Evolutionary conservation across 1,140 invertebrate species (phyloP).

Genomic region (Eueides isabella): DNA sequence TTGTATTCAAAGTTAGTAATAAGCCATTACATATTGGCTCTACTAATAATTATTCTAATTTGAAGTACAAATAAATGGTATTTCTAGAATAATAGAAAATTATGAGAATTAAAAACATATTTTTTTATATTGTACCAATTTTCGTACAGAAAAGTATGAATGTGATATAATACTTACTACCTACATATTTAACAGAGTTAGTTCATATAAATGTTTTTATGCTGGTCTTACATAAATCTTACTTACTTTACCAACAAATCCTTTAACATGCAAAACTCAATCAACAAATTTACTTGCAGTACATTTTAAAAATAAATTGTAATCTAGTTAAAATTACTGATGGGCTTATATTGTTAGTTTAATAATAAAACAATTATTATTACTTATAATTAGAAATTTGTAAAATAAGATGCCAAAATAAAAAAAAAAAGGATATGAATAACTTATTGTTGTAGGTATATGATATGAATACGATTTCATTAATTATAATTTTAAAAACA

Average conservation of each 20-base stretch:
- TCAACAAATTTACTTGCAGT: conserved; percentile 5
- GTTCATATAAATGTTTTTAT: background rate
- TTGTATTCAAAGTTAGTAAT: background rate
- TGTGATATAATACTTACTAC: background rate
- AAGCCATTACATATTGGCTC: background rate
- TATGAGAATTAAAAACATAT: background rate
- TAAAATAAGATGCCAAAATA: background rate
- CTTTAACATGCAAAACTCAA: background rate
- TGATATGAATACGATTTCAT: background rate
- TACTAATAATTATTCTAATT: background rate
- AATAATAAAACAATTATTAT: background rate
- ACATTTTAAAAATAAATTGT: conserved; percentile 6
- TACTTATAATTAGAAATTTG: background rate
- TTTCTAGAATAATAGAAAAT: background rate
- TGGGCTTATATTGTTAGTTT: background rate
- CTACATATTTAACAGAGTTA: too few relatives aligned
- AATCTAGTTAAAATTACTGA: conserved; percentile 3
- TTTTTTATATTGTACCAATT: background rate
- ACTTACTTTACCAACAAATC: too few relatives aligned
- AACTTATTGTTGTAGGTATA: background rate
- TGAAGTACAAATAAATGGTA: background rate
- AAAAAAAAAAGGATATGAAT: background rate
- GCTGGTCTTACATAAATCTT: background rate
- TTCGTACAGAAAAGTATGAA: background rate
- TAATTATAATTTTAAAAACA: background rate